Base-by-base conservation (phyloP, 2,113 vertebrate genomes). In the Cichladusa arquata region DNA sequence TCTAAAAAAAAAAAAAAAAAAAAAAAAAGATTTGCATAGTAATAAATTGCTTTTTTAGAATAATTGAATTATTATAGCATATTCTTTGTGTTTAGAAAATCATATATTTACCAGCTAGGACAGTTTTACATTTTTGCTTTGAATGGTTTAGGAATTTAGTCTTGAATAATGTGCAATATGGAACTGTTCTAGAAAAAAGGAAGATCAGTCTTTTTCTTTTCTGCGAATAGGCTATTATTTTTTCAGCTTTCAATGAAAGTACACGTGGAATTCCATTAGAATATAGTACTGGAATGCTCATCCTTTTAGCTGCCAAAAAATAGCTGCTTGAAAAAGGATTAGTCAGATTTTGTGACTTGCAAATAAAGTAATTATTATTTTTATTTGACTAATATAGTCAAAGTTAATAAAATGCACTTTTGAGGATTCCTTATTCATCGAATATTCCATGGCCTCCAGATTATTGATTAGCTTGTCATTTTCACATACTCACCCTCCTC, bases 351-450 rank as follows among this genome's bases (percentile, higher is more conserved):
- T 92, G 42, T 66, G 48, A 69, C 36, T 53, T 93, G 31, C 11
- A 87, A 84, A 73, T 28, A 38, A 86, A 61, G 40, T 76, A 62
- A 74, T 57, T 33, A 38, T 72, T 72, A 33, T 47, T 91, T 91
- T 89, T 70, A n/a, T 53, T 88, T 91, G 18, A 66, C 15, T 81
- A 61, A 50, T 45, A 19, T 31, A 22, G 29, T 65, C 5, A 56
- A 76, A 66, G 8, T 42, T 50, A 76, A 71, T 36, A 53, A 70
- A 70, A 72, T 72, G 20, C 4, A 42, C 25, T 44, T 87, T 51
- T 71, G 28, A 90, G 11, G 20, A 44, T 67, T 74, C 8, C 9
- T 40, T 66, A 29, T 81, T 78, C 11, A 50, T 74, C 24, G 70
- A 57, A 17, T 54, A 61, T 77, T 73, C 80, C 20, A 34, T 69